Evolutionary conservation across 2,888 invertebrate species (phyloP).

Genomic region (Leucania comma): DNA sequence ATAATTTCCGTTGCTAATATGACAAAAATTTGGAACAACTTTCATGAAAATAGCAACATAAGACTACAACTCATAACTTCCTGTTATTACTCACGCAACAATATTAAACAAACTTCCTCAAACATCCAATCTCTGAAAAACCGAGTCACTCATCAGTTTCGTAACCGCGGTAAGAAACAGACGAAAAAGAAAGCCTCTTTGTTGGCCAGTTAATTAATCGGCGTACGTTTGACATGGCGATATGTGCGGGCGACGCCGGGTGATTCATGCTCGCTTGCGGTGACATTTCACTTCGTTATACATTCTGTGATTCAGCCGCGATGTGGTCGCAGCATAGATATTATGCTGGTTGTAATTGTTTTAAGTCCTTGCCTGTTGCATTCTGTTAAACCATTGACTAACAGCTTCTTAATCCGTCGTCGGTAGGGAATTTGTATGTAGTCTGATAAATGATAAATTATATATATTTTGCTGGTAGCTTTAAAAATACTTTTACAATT

Average conservation of each 20-base stretch:
- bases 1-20: not conserved
- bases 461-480: too few species aligned
- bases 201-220: conserved; percentile 56
- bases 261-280: conserved; percentile 55
- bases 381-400: not conserved
- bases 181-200: conserved; percentile 62
- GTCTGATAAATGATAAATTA: too few species aligned
- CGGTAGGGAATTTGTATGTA: too few species aligned
- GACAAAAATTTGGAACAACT: not conserved
- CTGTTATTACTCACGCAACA: conserved; percentile 30
- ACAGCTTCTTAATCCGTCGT: not conserved
- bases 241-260: conserved; percentile 43
- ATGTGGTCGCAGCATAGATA: conserved; percentile 15
- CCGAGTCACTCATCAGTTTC: conserved; percentile 47
- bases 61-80: not conserved
- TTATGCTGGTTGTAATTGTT: not conserved
- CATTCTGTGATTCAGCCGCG: conserved; percentile 39
- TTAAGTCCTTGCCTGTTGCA: not conserved
- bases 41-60: not conserved
- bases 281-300: conserved; percentile 62
- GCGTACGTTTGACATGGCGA: conserved; percentile 50
- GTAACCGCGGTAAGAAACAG: conserved; percentile 44
- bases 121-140: conserved; percentile 27
- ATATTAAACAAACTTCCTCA: conserved; percentile 15
- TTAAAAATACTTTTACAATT: too few species aligned